Evolutionary conservation across 2,113 vertebrate genomes (phyloP).

Genomic region (Serinus canaria): DNA sequence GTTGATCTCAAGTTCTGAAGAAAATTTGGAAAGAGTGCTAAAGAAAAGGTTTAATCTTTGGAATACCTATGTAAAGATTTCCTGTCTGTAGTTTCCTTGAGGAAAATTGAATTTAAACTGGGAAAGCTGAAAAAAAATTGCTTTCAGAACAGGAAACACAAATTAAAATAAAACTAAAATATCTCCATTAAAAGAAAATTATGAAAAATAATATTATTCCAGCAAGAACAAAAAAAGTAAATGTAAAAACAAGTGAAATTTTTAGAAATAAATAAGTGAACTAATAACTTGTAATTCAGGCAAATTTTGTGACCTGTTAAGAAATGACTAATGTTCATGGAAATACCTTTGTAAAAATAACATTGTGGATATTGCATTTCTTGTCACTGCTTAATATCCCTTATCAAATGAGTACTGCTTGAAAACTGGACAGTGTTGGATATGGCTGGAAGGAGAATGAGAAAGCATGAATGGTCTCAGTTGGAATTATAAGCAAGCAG

Average conservation of each 20-base stretch:
- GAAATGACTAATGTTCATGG: neutral
- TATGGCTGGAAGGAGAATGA: neutral
- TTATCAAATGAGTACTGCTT: neutral
- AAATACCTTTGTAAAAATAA: neutral
- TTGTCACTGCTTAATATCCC: neutral
- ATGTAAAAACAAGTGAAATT: neutral
- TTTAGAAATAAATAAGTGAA: neutral
- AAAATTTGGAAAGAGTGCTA: neutral
- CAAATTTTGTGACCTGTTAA: neutral
- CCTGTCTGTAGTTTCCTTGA: neutral
- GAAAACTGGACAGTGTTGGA: neutral
- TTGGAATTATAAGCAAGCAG: neutral
- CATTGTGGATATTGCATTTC: neutral
- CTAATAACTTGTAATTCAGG: neutral
- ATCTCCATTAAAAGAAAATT: neutral
- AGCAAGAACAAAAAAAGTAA: neutral
- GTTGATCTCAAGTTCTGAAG: neutral
- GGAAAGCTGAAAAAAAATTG: neutral
- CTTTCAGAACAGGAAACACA: neutral
- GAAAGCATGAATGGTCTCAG: neutral
- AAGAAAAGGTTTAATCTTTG: neutral
- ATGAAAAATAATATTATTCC: neutral
- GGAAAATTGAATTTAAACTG: neutral
- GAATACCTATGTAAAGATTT: neutral
- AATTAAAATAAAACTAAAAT: neutral